Evolutionary conservation across 2,888 invertebrate species (phyloP).

Genomic region (Drosophila austrosaltans): DNA sequence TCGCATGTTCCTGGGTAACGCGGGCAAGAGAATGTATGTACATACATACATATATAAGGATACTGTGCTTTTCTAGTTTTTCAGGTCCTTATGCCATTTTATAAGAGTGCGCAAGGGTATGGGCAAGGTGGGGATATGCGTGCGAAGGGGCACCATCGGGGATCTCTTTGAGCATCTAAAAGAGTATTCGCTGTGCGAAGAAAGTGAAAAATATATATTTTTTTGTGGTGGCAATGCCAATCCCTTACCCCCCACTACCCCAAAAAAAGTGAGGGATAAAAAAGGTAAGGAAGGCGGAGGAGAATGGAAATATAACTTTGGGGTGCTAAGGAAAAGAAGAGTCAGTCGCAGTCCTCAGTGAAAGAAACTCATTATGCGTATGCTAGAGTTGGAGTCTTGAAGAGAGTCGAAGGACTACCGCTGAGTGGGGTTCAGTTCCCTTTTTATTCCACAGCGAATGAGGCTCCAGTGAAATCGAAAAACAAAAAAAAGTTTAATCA

Average conservation of each 20-base stretch:
- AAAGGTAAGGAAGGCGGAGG: not conserved
- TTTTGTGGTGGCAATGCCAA: not conserved
- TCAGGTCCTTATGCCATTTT: conserved; percentile 21
- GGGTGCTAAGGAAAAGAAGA: not conserved
- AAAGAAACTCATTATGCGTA: conserved; percentile 24
- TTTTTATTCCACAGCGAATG: conserved; percentile 1
- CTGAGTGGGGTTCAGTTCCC: not conserved
- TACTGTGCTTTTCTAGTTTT: conserved; percentile 28
- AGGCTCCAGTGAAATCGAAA: not conserved
- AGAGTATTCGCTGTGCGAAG: conserved; percentile 12
- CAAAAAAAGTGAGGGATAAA: not conserved
- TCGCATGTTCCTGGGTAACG: conserved; percentile 17
- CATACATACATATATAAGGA: conserved; percentile 20
- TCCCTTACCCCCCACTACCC: not conserved
- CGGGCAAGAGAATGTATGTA: conserved; percentile 21
- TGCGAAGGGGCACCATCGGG: not conserved
- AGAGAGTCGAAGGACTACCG: not conserved
- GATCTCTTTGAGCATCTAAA: not conserved
- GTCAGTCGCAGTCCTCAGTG: not conserved
- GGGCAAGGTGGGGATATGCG: conserved; percentile 9
- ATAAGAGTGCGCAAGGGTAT: conserved; percentile 13
- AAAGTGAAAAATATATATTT: conserved; percentile 2
- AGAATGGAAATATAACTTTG: not conserved
- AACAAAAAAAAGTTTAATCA: not conserved
- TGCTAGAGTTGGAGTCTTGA: not conserved